Base-by-base conservation (phyloP, 1,140 invertebrate species). In the Sycophaga agraensis region DNA sequence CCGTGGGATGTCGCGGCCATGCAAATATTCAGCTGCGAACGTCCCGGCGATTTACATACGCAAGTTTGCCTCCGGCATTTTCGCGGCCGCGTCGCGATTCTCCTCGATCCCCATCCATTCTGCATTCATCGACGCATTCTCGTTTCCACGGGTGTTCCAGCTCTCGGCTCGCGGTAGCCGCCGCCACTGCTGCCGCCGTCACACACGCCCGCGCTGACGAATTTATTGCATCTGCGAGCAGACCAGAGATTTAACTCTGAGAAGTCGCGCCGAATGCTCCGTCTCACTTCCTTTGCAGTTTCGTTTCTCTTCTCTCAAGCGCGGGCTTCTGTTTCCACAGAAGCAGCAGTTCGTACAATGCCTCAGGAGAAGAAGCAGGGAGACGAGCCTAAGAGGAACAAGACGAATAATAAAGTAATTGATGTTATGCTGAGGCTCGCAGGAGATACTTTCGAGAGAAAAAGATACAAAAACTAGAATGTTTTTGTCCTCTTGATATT, bases 111-210 rank as follows among this genome's bases (percentile, higher is more conserved):
- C 66, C 69, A 69, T 73, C 68, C 69, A 70, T 71, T 73, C 66
- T 71, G 67, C 71, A 73, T 73, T 73, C 69, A 73, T 73, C 69
- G 71, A 70, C 71, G 71, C 70, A 72, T 72, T 70, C 70, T 69
- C 69, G 67, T 70, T 72, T 72, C 69, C 69, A 72, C 68, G 69
- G 65, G 63, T 68, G 69, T 69, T 68, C 31, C n/a, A n/a, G n/a
- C 42, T 54, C 21, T 17, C 31, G 26, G 4, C 48, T 45, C 48
- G 22, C 43, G 28, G 46, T 39, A 51, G 45, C 43, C n/a, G 35
- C 50, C 16, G 31, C 17, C 11, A 28, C 14, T 28, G 45, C 45
- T 16, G 24, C 22, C n/a, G 22, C 50, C 34, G 50, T 26, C 22
- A 54, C 35, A 19, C 54, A 56, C 54, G 39, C 54, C 43, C 54